Base-by-base conservation (phyloP, 2,888 invertebrate species). In the Caenorhabditis drosophilae region DNA sequence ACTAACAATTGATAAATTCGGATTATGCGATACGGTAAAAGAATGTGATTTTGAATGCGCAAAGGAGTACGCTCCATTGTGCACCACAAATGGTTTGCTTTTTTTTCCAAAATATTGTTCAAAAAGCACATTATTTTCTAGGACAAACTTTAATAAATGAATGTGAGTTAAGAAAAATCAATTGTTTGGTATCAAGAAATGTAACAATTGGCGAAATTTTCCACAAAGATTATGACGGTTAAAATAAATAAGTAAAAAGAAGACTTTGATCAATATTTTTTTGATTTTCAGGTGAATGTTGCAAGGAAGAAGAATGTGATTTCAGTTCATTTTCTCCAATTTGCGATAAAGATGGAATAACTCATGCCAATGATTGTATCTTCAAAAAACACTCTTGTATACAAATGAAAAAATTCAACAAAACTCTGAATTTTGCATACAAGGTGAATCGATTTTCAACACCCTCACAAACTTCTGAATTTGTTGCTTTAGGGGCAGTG, bases 361-460 rank as follows among this genome's bases (percentile, higher is more conserved):
- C 75, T 6, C 78, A 80, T 56, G 67, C 71, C 0, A 80, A 80
- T 51, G 75, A 76, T 44, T 80, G 80, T 52, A 31, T 73, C 16
- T 76, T 80, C 58, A 58, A 67, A 16, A 53, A 67, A 46, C 59
- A 68, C 22, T 63, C 73, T 25, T 80, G 80, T 42, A 45, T 76
- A 25, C 66, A 67, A 26, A 44, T 51, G 18, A 67, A 61, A 45
- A 70, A 55, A 41, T 51, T 50, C 18, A 62, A 62, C 11, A 61
- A 66, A 22, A 51, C 60, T 12, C 18, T 79, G 12, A 55, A 56
- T 20, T 47, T 79, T 25, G 59, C 46, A 2, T 67, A 71, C 22
- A 50, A 72, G 42, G 68, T 67, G 20, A 40, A 23, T 23, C n/a
- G 20, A 9, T 20, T 16, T n/a, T n/a, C n/a, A n/a, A n/a, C n/a